Percentiles rank a stretch among this genome's conserved stretches.
phyloP scores from a whole-genome alignment of 2,113 vertebrate species.

The Colinus virginianus region DNA sequence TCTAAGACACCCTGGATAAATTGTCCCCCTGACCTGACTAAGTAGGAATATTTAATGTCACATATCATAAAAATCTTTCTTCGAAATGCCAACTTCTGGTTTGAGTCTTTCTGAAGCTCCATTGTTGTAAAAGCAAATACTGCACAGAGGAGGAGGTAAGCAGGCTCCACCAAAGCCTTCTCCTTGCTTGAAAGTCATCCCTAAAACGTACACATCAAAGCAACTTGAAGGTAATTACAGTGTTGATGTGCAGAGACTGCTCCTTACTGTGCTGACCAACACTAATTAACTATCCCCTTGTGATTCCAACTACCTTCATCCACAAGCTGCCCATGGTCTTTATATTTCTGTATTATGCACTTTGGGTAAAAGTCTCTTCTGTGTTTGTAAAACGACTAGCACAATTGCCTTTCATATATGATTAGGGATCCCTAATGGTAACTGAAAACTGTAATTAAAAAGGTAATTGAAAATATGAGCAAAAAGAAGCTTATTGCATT shows the following conservation, averaged over 20 bases:
- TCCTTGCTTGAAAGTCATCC: not conserved
- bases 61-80: not conserved
- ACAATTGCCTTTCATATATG: not conserved
- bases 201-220: constrained; percentile 19
- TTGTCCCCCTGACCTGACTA: not conserved
- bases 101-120: not conserved
- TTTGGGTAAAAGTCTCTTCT: not conserved
- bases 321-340: not conserved
- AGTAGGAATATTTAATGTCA: not conserved
- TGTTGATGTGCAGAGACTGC: not conserved
- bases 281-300: not conserved
- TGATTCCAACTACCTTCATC: not conserved
- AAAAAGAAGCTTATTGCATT: not conserved
- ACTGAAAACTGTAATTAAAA: not conserved
- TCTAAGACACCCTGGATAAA: not conserved
- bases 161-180: not conserved
- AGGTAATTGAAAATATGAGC: not conserved
- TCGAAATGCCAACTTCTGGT: not conserved
- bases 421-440: not conserved
- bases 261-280: not conserved
- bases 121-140: not conserved
- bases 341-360: not conserved
- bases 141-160: not conserved
- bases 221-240: constrained; percentile 37
- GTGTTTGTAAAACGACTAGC: not conserved